These are phyloP conservation scores for Anoura caudifer DNA, from an alignment of 2,113 vertebrate genomes.

Conservation along the genomic window DNA sequence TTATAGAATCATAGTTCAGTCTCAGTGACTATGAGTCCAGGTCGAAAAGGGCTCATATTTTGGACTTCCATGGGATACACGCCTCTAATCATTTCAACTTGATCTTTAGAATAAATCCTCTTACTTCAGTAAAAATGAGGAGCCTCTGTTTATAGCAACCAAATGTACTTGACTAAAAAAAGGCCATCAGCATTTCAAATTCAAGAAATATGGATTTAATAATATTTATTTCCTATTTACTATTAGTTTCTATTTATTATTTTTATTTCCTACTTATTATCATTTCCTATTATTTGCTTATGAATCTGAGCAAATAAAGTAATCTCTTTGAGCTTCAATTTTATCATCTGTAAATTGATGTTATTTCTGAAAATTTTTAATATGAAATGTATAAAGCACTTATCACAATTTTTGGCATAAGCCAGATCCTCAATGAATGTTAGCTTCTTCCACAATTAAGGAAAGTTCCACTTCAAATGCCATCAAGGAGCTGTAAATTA, in stretches of 20 bases:
- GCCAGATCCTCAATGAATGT: neutral
- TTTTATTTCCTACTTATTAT: neutral
- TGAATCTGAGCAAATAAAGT: neutral
- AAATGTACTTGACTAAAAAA: neutral
- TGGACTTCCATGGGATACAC: neutral
- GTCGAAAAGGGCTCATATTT: neutral
- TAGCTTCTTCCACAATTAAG: neutral
- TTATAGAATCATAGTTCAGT: neutral
- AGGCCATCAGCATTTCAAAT: neutral
- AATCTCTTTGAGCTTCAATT: neutral
- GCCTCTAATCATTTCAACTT: neutral
- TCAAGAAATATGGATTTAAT: neutral
- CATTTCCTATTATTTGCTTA: neutral
- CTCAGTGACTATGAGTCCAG: neutral
- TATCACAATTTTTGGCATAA: neutral
- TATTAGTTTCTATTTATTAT: neutral
- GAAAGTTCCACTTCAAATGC: neutral
- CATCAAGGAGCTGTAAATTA: neutral
- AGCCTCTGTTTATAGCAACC: neutral
- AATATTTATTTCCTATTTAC: neutral
- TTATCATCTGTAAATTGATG: neutral
- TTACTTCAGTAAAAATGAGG: neutral
- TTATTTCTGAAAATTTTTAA: neutral
- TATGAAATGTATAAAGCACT: neutral
- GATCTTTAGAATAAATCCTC: neutral